A percentile compares a stretch with the other conserved stretches of the same genome.
These are phyloP conservation scores for Cataglyphis cursor DNA, from an alignment of 2,888 invertebrate species.

Conservation along the genomic window DNA sequence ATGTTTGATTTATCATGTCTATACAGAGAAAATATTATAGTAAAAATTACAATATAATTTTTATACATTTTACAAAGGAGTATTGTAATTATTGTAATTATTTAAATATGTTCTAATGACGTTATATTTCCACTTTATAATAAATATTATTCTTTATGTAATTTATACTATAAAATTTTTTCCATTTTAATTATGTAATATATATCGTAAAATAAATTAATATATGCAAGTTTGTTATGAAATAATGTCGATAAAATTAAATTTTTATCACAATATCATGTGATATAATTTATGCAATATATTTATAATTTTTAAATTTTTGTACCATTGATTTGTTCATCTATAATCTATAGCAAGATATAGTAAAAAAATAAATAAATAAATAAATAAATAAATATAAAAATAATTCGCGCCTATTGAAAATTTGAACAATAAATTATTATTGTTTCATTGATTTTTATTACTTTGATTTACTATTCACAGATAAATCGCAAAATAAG, in stretches of 20 bases:
- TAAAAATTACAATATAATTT: too few species aligned
- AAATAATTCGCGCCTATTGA: neutral
- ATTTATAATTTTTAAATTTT: neutral
- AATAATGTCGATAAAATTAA: neutral
- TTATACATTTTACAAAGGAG: neutral
- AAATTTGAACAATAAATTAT: neutral
- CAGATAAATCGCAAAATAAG: constrained; percentile 1
- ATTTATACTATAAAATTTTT: neutral
- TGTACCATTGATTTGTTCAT: neutral
- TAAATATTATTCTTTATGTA: neutral
- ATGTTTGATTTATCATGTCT: too few species aligned
- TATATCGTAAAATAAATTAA: neutral
- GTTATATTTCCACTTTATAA: neutral
- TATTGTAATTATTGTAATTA: neutral
- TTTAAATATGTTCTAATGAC: neutral
- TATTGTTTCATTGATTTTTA: neutral
- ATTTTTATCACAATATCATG: neutral
- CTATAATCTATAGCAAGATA: neutral
- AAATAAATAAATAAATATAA: neutral
- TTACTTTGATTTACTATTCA: constrained; percentile 19
- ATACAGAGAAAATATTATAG: too few species aligned
- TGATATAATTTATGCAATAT: constrained; percentile 8
- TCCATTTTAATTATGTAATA: neutral
- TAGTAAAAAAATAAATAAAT: neutral
- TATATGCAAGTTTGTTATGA: neutral